These are phyloP conservation scores for Hyposmocoma kahamanoa DNA, from an alignment of 1,140 invertebrate genomes.

Conservation along the genomic window DNA sequence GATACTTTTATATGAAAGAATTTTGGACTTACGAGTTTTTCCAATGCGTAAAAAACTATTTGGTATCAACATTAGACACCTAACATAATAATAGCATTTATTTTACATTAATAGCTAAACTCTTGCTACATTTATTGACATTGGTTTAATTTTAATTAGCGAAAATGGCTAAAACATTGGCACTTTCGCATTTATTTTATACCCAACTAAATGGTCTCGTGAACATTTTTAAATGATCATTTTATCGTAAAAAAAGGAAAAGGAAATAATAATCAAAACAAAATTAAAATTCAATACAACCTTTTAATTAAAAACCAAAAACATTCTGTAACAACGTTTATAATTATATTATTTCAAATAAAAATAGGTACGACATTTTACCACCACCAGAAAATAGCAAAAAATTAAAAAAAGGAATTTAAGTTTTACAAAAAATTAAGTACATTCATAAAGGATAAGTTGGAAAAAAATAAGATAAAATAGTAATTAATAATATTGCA, in stretches of 20 bases:
- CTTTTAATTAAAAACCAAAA: constrained; percentile 67
- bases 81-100: constrained; percentile 38
- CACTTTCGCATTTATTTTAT: constrained; percentile 28
- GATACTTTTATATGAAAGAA: too few species aligned
- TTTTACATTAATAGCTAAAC: constrained; percentile 29
- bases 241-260: constrained; percentile 1
- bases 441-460: background rate
- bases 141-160: constrained; percentile 32
- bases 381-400: constrained; percentile 40
- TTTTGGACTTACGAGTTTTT: too few species aligned
- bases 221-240: background rate
- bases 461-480: background rate
- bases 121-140: constrained; percentile 45
- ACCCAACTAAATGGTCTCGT: too few species aligned
- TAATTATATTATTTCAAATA: constrained; percentile 27
- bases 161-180: constrained; percentile 34
- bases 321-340: constrained; percentile 45
- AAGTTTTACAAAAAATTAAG: constrained; percentile 5
- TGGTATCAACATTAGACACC: background rate
- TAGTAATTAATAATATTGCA: background rate
- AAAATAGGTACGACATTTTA: constrained; percentile 46
- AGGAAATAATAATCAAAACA: constrained; percentile 38
- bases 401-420: constrained; percentile 8
- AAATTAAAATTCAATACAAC: constrained; percentile 53
- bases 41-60: constrained; percentile 50